Base-by-base conservation (phyloP, 2,888 invertebrate genomes). In the Standfussiana lucernea region DNA sequence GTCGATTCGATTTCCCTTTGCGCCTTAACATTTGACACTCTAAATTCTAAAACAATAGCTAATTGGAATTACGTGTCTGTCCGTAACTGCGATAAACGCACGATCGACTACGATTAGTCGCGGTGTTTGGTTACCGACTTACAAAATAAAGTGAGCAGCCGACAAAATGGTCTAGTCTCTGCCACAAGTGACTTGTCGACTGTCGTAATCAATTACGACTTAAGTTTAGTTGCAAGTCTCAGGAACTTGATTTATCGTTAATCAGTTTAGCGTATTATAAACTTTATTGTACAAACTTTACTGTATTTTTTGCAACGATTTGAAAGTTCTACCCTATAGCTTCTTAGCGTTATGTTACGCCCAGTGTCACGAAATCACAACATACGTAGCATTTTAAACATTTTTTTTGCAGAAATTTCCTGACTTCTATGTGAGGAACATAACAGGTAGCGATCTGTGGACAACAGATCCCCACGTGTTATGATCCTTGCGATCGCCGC, bases 81-180 rank as follows among this genome's bases (percentile, higher is more conserved):
- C 61, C 67, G 75, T 66, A 74, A 80, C 68, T 62, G 2, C 64
- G 77, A 85, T 79, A 80, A 83, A 77, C 80, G 86, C 86, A 86
- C 87, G 79, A 86, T 78, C 77, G 42, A 47, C 47, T 75, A 61
- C 81, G 75, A 86, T 87, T 87, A 84, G 88, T 75, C 42, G 70
- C 78, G 83, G 79, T 78, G 79, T 81, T 71, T 61, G 53, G 35
- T 80, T 80, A 71, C 66, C n/a, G 59, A 50, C 37, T 79, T 79
- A 75, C 74, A 70, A 71, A 79, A 74, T 73, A 69, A 75, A 74
- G 61, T 77, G 77, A 66, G 68, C 73, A 72, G 72, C 68, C 72
- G 61, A 77, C 77, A 53, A 72, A 72, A 77, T 73, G 28, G 37
- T 75, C 68, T 61, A 72, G 61, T 24, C 45, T 28, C 32, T 61